phyloP scores from a whole-genome alignment of 2,797 vertebrate species.

The Acestrorhynchus altus region DNA sequence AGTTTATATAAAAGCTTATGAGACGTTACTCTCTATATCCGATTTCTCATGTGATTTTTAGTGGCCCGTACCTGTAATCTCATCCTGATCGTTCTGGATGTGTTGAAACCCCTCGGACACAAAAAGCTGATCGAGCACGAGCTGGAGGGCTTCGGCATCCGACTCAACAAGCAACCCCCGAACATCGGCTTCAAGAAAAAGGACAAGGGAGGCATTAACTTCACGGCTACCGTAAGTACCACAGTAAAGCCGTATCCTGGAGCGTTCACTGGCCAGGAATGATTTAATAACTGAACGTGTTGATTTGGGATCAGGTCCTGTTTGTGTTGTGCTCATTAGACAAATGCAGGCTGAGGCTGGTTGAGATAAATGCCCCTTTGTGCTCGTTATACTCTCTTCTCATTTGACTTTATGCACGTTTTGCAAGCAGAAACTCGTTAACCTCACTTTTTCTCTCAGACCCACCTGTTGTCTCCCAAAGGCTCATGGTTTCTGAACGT shows the following conservation, averaged over 20 bases:
- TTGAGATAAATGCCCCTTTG: no score
- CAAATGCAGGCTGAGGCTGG: no score
- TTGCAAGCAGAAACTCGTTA: no score
- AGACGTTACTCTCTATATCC: background rate
- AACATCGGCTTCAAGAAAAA: slow-evolving; percentile 99
- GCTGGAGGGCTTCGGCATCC: slow-evolving; percentile 96
- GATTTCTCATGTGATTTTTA: slow-evolving; percentile 57
- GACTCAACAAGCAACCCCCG: slow-evolving; percentile 95
- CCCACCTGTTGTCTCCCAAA: background rate
- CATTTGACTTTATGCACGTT: no score
- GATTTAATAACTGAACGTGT: background rate
- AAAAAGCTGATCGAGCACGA: slow-evolving; percentile 98
- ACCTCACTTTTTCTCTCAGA: no score
- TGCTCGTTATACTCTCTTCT: no score
- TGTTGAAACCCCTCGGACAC: slow-evolving; percentile 94
- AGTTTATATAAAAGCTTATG: background rate
- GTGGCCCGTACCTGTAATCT: slow-evolving; percentile 98
- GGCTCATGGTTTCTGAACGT: background rate
- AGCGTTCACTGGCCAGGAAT: background rate
- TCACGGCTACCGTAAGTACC: slow-evolving; percentile 88
- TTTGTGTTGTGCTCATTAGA: background rate
- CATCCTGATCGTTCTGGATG: slow-evolving; percentile 96
- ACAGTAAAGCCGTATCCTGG: background rate
- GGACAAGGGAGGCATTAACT: slow-evolving; percentile 99
- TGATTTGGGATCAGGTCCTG: background rate